These are phyloP conservation scores for Xestia sexstrigata DNA, from an alignment of 2,888 invertebrate genomes.

Conservation along the genomic window DNA sequence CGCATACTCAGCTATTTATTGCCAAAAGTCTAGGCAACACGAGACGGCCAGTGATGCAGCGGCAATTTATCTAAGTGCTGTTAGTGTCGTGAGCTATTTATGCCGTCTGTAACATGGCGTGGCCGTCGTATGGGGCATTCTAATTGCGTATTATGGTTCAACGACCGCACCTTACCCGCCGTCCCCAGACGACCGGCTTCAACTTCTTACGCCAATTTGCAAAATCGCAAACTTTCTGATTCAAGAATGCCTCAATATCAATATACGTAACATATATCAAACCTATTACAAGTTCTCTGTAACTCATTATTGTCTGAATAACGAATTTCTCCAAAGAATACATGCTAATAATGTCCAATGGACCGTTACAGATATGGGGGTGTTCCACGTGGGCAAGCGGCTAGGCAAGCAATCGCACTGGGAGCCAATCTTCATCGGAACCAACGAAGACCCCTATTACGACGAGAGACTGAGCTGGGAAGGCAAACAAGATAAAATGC, in stretches of 20 bases:
- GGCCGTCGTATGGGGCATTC: slow-evolving; percentile 88
- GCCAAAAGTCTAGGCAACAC: slow-evolving; percentile 63
- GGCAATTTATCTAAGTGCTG: slow-evolving; percentile 83
- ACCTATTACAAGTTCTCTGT: slow-evolving; percentile 23
- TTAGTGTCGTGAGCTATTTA: slow-evolving; percentile 87
- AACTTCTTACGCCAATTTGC: slow-evolving; percentile 83
- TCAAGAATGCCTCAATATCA: slow-evolving; percentile 52
- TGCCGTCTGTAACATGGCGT: slow-evolving; percentile 83
- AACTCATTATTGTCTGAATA: slow-evolving; percentile 24
- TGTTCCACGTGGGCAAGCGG: slow-evolving; percentile 96
- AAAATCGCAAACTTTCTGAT: slow-evolving; percentile 77
- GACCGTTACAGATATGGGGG: slow-evolving; percentile 90
- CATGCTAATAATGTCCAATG: slow-evolving; percentile 33
- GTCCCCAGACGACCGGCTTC: slow-evolving; percentile 79
- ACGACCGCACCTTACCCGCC: slow-evolving; percentile 81
- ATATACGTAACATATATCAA: no score
- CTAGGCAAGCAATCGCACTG: slow-evolving; percentile 95
- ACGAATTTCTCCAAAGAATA: slow-evolving; percentile 42
- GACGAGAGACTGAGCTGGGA: slow-evolving; percentile 98
- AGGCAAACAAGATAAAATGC: slow-evolving; percentile 98
- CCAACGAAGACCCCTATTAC: slow-evolving; percentile 96
- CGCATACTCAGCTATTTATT: slow-evolving; percentile 55
- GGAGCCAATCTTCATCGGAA: slow-evolving; percentile 98
- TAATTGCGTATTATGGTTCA: slow-evolving; percentile 90
- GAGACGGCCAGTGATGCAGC: slow-evolving; percentile 75